Evolutionary conservation across 2,888 invertebrate species (phyloP), one percentile per base, ranked within the genome.

Genomic region (Orthosia cruda): DNA sequence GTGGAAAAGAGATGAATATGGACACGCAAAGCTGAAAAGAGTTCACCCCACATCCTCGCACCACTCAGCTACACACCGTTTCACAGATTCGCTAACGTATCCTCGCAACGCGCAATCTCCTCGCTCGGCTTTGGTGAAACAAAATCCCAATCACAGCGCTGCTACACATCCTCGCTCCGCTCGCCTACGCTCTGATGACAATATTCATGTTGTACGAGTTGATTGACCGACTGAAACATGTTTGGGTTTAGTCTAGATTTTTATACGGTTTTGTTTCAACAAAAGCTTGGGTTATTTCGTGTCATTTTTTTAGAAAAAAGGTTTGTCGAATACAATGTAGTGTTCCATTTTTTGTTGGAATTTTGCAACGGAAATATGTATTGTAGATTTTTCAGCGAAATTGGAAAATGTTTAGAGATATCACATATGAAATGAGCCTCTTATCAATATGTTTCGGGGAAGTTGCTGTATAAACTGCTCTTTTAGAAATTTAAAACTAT

Each of bases 171-270:
- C 52, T 52, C 11, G n/a, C n/a, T n/a, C n/a, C n/a, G 52, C 52
- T n/a, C 26, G 58, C 16, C 40, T 72, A 74, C 54, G 71, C 11
- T 50, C 40, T 13, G 40, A 45, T 52, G 50, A 80, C 69, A 71
- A 76, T 80, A 76, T 79, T 85, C 77, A 74, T 76, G 47, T 47
- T 59, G 49, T 26, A 40, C 15, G 32, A 18, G 58, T 70, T 75
- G 74, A 87, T 71, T 79, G 74, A 69, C 69, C 52, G 58, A 23
- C 49, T 65, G 57, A 65, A 73, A 68, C 70, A 66, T 71, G 59
- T 66, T 58, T 26, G 32, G 40, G 49, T 58, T 75, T 55, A 52
- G 13, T 13, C 40, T 13, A 71, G 32, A 49, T 54, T 80, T 78
- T 50, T 61, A 40, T 54, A 26, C 20, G 26, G 40, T 23, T 54